Evolutionary conservation across 2,888 invertebrate genomes (phyloP).

Genomic region (Noctua janthe): DNA sequence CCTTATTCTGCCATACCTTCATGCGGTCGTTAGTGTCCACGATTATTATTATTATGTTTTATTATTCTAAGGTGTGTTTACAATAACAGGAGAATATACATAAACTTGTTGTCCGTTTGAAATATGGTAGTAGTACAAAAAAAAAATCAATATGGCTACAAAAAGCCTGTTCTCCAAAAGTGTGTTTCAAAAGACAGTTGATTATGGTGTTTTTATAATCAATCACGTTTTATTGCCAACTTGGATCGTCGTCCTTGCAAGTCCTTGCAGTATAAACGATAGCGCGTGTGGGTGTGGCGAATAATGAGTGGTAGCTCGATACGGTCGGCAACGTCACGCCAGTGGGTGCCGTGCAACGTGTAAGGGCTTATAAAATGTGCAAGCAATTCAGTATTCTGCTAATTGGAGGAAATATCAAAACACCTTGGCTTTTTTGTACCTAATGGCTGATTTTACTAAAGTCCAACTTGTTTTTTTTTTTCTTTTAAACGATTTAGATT

Average conservation of each 20-base stretch:
- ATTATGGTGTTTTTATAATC: not conserved
- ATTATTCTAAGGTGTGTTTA: not conserved
- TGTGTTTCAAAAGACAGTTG: not conserved
- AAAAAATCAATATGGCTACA: not conserved
- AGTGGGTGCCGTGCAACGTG: constrained; percentile 10
- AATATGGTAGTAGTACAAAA: not conserved
- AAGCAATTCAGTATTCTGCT: not conserved
- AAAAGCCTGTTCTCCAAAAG: not conserved
- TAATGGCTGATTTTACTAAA: not conserved
- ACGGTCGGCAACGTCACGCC: not conserved
- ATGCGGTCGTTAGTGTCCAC: no score
- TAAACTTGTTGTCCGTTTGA: not conserved
- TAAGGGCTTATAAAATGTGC: not conserved
- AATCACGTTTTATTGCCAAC: not conserved
- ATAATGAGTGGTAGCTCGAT: constrained; percentile 3
- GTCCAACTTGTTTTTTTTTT: not conserved
- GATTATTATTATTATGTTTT: no score
- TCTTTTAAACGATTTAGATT: not conserved
- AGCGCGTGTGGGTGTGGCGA: not conserved
- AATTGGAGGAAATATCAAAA: constrained; percentile 3
- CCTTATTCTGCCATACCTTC: no score
- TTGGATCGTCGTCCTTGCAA: constrained; percentile 12
- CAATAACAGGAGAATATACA: not conserved
- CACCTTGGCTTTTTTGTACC: not conserved
- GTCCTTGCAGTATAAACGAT: not conserved